Evolutionary conservation across 2,797 vertebrate species (phyloP), one percentile per base, ranked within the genome.

Genomic region (Merluccius polli): DNA sequence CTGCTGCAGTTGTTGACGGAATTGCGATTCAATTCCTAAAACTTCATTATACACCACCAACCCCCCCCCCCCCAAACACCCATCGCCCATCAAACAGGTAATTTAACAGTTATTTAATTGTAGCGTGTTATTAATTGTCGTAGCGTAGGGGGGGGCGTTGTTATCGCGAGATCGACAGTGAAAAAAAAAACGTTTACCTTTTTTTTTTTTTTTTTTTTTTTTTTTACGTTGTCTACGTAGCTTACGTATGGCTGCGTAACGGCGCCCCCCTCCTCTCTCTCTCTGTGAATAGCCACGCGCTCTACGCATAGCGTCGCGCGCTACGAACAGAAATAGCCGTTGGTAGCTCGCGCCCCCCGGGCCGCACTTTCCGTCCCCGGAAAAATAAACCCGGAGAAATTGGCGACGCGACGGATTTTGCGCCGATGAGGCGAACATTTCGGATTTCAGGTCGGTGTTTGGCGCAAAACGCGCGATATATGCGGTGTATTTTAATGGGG

Each of bases 371-470:
- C n/a, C n/a, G n/a, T n/a, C n/a, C n/a, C n/a, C n/a, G n/a, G n/a
- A n/a, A n/a, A n/a, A n/a, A n/a, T n/a, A n/a, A n/a, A n/a, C n/a
- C n/a, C n/a, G n/a, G n/a, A n/a, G n/a, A n/a, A 16, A 32, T 30
- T 69, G 29, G 67, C 16, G 67, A 15, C 18, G 1, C 5, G 31
- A 16, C 21, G 27, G 67, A 69, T n/a, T 30, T 69, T 69, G 16
- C 10, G 21, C 32, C 30, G n/a, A 72, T 0, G 1, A 4, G 48
- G 31, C 30, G 18, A 11, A 15, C 44, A 12, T 24, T 3, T 0
- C 3, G 4, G 1, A 1, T 29, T 35, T 12, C 27, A 81, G 89
- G 85, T 87, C 85, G 33, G 33, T 35, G n/a, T n/a, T n/a, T n/a
- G n/a, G n/a, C n/a, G n/a, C n/a, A n/a, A n/a, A n/a, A n/a, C n/a